Base-by-base conservation (phyloP, 2,113 vertebrate genomes). In the Chaetodon trifascialis region DNA sequence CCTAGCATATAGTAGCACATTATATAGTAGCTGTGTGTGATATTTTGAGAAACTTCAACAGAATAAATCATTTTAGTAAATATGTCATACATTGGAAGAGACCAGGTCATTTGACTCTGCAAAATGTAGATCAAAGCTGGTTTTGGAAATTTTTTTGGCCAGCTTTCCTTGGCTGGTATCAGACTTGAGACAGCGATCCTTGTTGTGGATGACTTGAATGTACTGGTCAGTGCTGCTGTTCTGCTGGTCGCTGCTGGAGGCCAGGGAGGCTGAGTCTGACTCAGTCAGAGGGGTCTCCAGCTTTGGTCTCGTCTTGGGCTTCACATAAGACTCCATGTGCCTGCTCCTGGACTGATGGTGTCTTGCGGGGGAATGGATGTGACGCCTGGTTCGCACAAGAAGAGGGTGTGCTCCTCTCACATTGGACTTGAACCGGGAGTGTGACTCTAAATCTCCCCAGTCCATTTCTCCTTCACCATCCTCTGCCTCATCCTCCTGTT, bases 191-290 rank as follows among this genome's bases (percentile, higher is more conserved):
- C 94, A 94, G 73, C 93, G 96, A 62, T 96, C 95, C 83, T 96
- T 97, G 83, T 91, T 96, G 10, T 95, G 96, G 76, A 96, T 95
- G 82, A 97, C 96, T 73, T 97, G 97, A 21, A 97, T 97, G 73
- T 97, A 97, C 78, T 97, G 97, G 90, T 97, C 97, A 0, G 95
- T 95, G 90, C 97, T 93, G 91, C 97, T 96, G 89, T 95, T 96
- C 86, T 97, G 97, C 0, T 95, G 97, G 86, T 99, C 98, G 0
- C 97, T 98, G 89, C 97, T 99, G 62, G 98, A 99, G 5, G 95
- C 96, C 11, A 96, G 72, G 0, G 97, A 99, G 46, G 95, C 56
- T 0, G 97, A 97, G 80, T 98, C 98, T 0, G 97, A 98, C 66
- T 99, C 98, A 0, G 97, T 97, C 66, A 95, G 86, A 5, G 96